Percentiles rank a stretch among this genome's conserved stretches.
phyloP scores from a whole-genome alignment of 2,888 invertebrate species.

The Cerceris ruficornis region DNA sequence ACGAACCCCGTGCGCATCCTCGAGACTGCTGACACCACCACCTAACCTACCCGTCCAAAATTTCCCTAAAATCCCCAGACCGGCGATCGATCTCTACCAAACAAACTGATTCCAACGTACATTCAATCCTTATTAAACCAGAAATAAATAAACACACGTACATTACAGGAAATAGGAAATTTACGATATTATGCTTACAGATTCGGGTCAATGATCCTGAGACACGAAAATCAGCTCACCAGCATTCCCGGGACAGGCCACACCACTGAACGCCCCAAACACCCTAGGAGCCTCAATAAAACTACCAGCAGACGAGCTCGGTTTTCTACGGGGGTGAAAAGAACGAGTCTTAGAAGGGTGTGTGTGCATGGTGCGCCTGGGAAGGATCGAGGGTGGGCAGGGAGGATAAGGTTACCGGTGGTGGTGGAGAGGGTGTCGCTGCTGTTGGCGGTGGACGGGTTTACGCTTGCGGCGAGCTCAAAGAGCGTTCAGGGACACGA shows the following conservation, averaged over 20 bases:
- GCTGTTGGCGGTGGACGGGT: slow-evolving; percentile 34
- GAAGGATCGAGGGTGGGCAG: slow-evolving; percentile 43
- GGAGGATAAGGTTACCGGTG: slow-evolving; percentile 38
- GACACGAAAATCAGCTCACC: slow-evolving; percentile 43
- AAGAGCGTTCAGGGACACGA: slow-evolving; percentile 62
- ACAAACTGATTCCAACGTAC: too few species aligned
- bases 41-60: too few species aligned
- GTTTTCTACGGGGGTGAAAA: slow-evolving; percentile 9
- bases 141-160: too few species aligned
- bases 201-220: slow-evolving; percentile 52
- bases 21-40: too few species aligned
- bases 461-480: slow-evolving; percentile 63
- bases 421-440: slow-evolving; percentile 16
- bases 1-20: too few species aligned
- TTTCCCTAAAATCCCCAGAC: too few species aligned
- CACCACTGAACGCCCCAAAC: slow-evolving; percentile 46
- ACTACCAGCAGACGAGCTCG: slow-evolving; percentile 17
- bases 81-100: too few species aligned
- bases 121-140: too few species aligned
- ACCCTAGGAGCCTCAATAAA: slow-evolving; percentile 22
- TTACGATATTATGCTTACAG: slow-evolving; percentile 52
- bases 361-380: slow-evolving; percentile 22
- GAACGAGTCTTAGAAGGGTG: slow-evolving; percentile 10
- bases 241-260: slow-evolving; percentile 22
- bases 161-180: slow-evolving; percentile 24